A percentile compares a stretch with the other conserved stretches of the same genome.
phyloP scores from a whole-genome alignment of 2,888 invertebrate species.

The Synergus umbraculus region DNA sequence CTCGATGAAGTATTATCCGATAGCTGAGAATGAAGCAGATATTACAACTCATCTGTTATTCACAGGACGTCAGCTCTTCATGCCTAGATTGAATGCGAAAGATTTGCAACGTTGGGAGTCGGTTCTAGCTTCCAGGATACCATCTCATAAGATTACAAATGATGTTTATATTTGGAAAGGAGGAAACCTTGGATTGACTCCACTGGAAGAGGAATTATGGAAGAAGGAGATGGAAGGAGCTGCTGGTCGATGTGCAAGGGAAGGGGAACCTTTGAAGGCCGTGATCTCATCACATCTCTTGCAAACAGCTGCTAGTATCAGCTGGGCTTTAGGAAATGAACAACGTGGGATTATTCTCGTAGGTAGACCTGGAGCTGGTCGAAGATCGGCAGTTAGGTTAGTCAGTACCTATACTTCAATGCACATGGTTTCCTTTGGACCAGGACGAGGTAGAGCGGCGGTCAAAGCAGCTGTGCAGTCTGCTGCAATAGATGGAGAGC shows the following conservation, averaged over 20 bases:
- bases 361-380: slow-evolving; percentile 73
- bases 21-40: slow-evolving; percentile 60
- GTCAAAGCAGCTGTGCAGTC: slow-evolving; percentile 87
- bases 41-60: slow-evolving; percentile 65
- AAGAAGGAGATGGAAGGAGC: slow-evolving; percentile 68
- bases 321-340: slow-evolving; percentile 71
- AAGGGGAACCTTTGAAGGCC: slow-evolving; percentile 70
- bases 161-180: slow-evolving; percentile 70
- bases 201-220: slow-evolving; percentile 67
- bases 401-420: slow-evolving; percentile 65
- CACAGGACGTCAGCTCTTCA: slow-evolving; percentile 66
- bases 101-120: slow-evolving; percentile 67
- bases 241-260: slow-evolving; percentile 67
- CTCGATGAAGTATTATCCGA: slow-evolving; percentile 67
- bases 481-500: slow-evolving; percentile 89
- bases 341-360: slow-evolving; percentile 68
- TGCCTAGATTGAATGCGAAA: slow-evolving; percentile 57
- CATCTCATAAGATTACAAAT: slow-evolving; percentile 51
- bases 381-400: slow-evolving; percentile 69
- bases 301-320: slow-evolving; percentile 68
- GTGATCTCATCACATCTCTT: slow-evolving; percentile 68
- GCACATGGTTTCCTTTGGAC: slow-evolving; percentile 71
- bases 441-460: slow-evolving; percentile 86
- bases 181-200: slow-evolving; percentile 59
- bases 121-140: slow-evolving; percentile 59